Base-by-base conservation (phyloP, 1,140 invertebrate genomes). In the Gonatopus flavifemur region DNA sequence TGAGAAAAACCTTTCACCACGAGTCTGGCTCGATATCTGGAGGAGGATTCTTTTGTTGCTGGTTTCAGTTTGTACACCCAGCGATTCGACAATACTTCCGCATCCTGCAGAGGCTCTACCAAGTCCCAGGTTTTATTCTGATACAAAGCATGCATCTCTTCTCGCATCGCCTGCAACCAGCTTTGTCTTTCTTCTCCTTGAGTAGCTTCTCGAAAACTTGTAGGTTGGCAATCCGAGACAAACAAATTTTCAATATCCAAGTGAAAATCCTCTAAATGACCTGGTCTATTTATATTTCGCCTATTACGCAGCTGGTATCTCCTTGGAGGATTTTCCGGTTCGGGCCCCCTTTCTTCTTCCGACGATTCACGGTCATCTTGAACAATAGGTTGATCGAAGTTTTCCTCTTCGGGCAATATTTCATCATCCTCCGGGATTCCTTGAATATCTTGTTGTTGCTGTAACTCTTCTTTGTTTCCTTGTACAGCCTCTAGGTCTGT, bases 31-130 rank as follows among this genome's bases (percentile, higher is more conserved):
- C 25, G 12, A 6, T 12, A 28, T 18, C 49, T 51, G 15, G 49
- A 52, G 7, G 62, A 55, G 40, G 53, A 53, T 41, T 69, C 58
- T 37, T n/a, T n/a, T n/a, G n/a, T 40, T 22, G 24, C 41, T 15
- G 20, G 30, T 22, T n/a, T 44, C 35, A 56, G n/a, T n/a, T n/a
- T n/a, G n/a, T n/a, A 75, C 7, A 80, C 59, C 70, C 71, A 75
- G 42, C 50, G 60, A 35, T 40, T 60, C 2, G 30, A 20, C 18
- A 66, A 36, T 9, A 53, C 52, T 62, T 54, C 52, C 49, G 57
- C 56, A 12, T 49, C 52, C 37, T 44, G 20, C n/a, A 64, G 72
- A 30, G 54, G 33, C 15, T 70, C 47, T 10, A 61, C 59, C 8
- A 77, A 35, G 2, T 48, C 33, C 70, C 68, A 78, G 7, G 62